Evolutionary conservation across 2,113 vertebrate genomes (phyloP).

Genomic region (Leucopsar rothschildi): DNA sequence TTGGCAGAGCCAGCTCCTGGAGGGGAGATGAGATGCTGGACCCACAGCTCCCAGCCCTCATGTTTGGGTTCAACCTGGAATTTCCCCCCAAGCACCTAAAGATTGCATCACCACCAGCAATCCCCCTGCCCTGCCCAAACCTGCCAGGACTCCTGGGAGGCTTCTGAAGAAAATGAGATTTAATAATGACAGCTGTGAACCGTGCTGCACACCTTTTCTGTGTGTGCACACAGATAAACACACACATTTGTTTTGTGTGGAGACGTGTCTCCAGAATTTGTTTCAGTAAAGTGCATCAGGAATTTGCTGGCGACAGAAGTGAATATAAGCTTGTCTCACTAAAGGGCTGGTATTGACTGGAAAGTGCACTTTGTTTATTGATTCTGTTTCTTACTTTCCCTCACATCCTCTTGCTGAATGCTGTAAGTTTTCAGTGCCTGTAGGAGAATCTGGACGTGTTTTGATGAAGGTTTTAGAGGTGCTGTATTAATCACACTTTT

Average conservation of each 20-base stretch:
- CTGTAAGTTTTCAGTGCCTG: neutral
- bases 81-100: neutral
- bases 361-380: neutral
- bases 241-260: neutral
- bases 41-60: neutral
- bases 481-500: constrained; percentile 50
- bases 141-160: neutral
- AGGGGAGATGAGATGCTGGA: neutral
- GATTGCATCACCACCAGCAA: fast-evolving
- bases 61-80: neutral
- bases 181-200: neutral
- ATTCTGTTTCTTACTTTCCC: neutral
- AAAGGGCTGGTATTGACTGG: neutral
- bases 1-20: neutral
- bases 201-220: neutral
- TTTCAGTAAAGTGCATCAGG: neutral
- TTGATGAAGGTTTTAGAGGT: neutral
- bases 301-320: neutral
- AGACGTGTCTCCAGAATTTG: neutral
- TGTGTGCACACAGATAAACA: fast-evolving
- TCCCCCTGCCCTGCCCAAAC: fast-evolving
- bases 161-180: neutral
- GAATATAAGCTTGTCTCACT: neutral
- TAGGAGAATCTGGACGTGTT: neutral
- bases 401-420: neutral